Conservation (phyloP, 2,113 vertebrate genomes). For the Abramis brama region DNA sequence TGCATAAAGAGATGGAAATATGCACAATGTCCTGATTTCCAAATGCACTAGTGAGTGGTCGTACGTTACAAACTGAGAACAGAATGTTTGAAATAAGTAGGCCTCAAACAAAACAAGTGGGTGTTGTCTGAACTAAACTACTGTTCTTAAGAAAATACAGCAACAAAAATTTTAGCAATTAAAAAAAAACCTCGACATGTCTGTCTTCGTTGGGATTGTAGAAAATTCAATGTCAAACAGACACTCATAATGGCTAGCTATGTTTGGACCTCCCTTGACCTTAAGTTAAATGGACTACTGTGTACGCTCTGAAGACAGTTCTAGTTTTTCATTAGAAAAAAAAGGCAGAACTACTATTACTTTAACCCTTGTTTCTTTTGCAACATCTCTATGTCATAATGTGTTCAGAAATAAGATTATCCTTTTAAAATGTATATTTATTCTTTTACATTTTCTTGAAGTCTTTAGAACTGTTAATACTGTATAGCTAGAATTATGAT, state of each 20-base stretch:
- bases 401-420: neutral
- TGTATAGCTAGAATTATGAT: neutral
- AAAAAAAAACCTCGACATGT: neutral
- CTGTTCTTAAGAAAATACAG: neutral
- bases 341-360: neutral
- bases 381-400: neutral
- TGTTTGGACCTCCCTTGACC: conserved; percentile 10
- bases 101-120: neutral
- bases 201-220: neutral
- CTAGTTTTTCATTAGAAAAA: neutral
- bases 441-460: too few relatives aligned
- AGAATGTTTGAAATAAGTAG: conserved; percentile 1
- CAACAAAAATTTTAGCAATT: neutral
- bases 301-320: neutral
- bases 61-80: conserved; percentile 18
- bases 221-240: neutral
- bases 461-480: neutral
- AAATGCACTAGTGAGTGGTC: conserved; percentile 38
- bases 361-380: neutral
- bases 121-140: neutral
- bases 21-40: conserved; percentile 55
- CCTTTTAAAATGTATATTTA: neutral
- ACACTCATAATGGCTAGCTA: neutral
- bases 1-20: conserved; percentile 51
- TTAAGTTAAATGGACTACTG: neutral